Base-by-base conservation (phyloP, 2,888 invertebrate genomes). In the Melipona bicolor region DNA sequence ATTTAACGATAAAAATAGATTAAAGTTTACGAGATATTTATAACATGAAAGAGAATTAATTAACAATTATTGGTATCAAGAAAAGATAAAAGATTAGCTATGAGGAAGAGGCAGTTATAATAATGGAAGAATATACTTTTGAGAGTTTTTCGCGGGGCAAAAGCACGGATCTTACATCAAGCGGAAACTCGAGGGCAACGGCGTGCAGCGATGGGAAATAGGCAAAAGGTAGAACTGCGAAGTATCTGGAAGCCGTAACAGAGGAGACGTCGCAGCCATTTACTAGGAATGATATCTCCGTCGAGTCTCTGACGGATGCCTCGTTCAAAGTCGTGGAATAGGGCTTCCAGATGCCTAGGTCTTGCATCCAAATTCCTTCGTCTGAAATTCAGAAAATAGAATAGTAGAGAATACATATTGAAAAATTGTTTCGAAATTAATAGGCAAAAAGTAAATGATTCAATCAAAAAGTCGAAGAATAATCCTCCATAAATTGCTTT, bases 181-280 rank as follows among this genome's bases (percentile, higher is more conserved):
- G 94, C 19, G 98, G 98, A 91, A 98, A 95, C 86, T 97, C 97
- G 74, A 98, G 95, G 3, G 97, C 97, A 67, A 97, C 95, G 17
- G 97, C 96, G 90, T 97, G 96, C 87, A 98, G 94, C 88, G 96
- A 96, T 3, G 97, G 96, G 52, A 97, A 95, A 92, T 97, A 97
- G 56, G 96, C 96, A 93, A 96, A 97, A 74, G 97, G 97, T 81
- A 98, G 95, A 62, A 97, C 96, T 0, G 97, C 96, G 84, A 97
- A 97, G 94, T 97, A 98, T 52, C 96, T 96, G 95, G 97, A 93
- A 4, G 95, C 94, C 5, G 95, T 94, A 50, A 95, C 95, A 49
- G 92, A 90, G 49, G 93, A 91, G 72, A 93, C 88, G 73, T 93
- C 92, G 71, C 93, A 93, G 21, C 94, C 94, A 87, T 95, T 94